Evolutionary conservation across 2,113 vertebrate species (phyloP), one percentile per base, ranked within the genome.

Genomic region (Lampris megalopsis): DNA sequence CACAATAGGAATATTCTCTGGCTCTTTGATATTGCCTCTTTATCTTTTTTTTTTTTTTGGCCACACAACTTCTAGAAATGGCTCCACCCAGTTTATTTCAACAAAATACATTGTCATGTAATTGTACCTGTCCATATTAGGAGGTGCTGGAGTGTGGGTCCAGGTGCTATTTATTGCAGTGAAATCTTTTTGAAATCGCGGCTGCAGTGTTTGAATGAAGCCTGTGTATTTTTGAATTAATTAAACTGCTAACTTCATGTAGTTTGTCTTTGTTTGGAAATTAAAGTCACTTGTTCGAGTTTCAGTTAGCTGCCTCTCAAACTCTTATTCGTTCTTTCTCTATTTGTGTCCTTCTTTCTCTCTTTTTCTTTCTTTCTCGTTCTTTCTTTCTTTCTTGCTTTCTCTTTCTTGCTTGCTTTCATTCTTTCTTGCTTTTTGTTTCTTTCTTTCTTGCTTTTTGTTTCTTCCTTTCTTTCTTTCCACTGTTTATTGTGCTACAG

Each of bases 401-500:
- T 85, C 77, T 77, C 72, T 41, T 6, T 54, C 70, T 73, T 81
- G 72, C 73, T 82, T 66, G 69, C 77, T 56, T 38, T 45, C 36
- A 37, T 43, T 43, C 43, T 58, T 35, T 59, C 63, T 71, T 72
- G 9, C 57, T 64, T 76, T 54, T 47, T 35, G 73, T 52, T 58
- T 80, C 73, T 56, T 81, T 85, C 86, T 86, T 70, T 82, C 87
- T 71, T 72, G 9, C 57, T 64, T 76, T 54, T 47, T 35, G 73
- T 52, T 58, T 80, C 73, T 56, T 81, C 86, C 86, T 86, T 70
- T 82, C 87, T 24, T 24, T 24, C 24, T 24, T 24, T 86, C 77
- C 85, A 86, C 85, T 93, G 89, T 91, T 92, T 92, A 91, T 94
- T 90, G 91, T 91, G 89, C 91, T 92, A 92, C 87, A 92, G 88